Base-by-base conservation (phyloP, 2,113 vertebrate genomes). In the Grus americana region DNA sequence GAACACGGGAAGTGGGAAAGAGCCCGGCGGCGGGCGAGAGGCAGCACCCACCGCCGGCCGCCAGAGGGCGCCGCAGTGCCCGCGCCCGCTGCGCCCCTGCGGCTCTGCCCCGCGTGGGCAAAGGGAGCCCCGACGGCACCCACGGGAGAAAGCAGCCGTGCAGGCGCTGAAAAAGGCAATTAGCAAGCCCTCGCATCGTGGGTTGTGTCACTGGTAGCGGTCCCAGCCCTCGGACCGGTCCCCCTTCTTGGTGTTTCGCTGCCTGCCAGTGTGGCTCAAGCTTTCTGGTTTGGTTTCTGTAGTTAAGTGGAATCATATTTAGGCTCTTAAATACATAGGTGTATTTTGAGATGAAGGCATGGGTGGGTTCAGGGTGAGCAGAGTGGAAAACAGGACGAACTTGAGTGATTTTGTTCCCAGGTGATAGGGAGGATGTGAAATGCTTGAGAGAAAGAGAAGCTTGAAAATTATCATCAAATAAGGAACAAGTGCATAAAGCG, bases 241-340 rank as follows among this genome's bases (percentile, higher is more conserved):
- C 40, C 11, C 40, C 40, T 42, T 11, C 26, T 3, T 4, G 34
- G 27, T 23, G n/a, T 24, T 8, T n/a, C 24, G 1, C 5, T 14
- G 57, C 27, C 40, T 3, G 54, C 17, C 40, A 3, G 38, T 0
- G 11, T 0, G 13, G 67, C 30, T 36, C 7, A 5, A 18, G 38
- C 19, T 1, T 6, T 19, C 4, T 0, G 1, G 0, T 10, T 12
- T 1, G 15, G 24, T 14, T 22, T 11, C 55, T 17, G 20, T 9
- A 2, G 27, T 6, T 2, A 8, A 9, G 34, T 1, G 40, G n/a
- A 12, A 38, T 7, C 11, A 0, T 4, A 2, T 27, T 30, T 1
- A 18, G 17, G 38, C 7, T 24, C 44, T 10, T 12, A 15, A 65
- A 11, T 24, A 44, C 50, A 24, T 2, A 8, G 62, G 3, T 30